Evolutionary conservation across 1,140 invertebrate species (phyloP).

Genomic region (Anthonomus grandis): DNA sequence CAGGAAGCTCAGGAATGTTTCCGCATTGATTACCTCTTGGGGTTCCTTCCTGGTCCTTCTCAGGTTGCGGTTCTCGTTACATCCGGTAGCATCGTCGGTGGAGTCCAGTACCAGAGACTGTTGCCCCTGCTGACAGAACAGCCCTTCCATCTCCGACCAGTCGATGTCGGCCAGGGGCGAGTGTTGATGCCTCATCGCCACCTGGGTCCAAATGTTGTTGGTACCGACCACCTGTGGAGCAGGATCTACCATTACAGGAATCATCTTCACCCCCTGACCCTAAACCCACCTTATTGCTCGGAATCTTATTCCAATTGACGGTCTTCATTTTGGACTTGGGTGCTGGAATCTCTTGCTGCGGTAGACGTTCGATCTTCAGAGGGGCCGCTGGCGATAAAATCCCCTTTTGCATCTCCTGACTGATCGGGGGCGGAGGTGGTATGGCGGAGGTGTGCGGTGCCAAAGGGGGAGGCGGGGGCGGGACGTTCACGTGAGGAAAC

Average conservation of each 20-base stretch:
- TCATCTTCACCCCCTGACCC: too few species aligned
- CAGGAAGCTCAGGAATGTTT: neutral
- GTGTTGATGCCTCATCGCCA: conserved; percentile 80
- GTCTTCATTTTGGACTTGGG: conserved; percentile 94
- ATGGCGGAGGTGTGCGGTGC: conserved; percentile 33
- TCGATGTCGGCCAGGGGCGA: conserved; percentile 76
- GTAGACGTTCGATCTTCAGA: conserved; percentile 53
- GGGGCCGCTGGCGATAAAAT: conserved; percentile 48
- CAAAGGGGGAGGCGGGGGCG: conserved; percentile 42
- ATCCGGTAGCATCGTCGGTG: conserved; percentile 56
- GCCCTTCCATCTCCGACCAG: conserved; percentile 87
- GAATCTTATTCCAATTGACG: conserved; percentile 92
- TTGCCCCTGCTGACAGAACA: conserved; percentile 83
- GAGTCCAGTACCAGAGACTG: too few species aligned
- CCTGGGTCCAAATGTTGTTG: conserved; percentile 90
- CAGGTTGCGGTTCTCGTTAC: conserved; percentile 50
- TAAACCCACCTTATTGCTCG: conserved; percentile 70
- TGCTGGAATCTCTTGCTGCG: conserved; percentile 82
- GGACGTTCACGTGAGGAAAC: conserved; percentile 45
- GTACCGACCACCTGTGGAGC: conserved; percentile 67
- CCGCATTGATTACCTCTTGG: conserved; percentile 52
- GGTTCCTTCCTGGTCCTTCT: conserved; percentile 65
- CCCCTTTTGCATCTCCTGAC: conserved; percentile 42
- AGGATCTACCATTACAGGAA: neutral
- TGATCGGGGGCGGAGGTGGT: conserved; percentile 44